phyloP scores from a whole-genome alignment of 2,113 vertebrate genomes.

The Gymnorhina tibicen region DNA sequence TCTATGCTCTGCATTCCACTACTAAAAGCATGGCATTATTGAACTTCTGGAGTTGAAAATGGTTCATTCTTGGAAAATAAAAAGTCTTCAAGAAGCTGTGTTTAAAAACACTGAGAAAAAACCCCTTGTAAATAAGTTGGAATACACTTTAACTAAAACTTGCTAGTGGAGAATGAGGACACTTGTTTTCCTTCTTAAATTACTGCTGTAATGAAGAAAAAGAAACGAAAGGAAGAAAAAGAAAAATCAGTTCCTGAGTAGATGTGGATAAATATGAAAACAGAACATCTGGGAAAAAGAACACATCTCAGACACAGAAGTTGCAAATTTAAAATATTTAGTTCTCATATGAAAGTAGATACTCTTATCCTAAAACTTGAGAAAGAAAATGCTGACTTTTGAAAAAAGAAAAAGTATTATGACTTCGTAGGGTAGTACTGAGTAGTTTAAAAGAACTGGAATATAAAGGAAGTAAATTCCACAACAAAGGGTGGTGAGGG shows the following conservation, averaged over 20 bases:
- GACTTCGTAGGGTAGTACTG: neutral
- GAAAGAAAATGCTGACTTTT: neutral
- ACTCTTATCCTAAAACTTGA: neutral
- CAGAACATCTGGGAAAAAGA: neutral
- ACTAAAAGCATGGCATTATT: neutral
- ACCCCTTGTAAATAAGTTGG: neutral
- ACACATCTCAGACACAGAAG: neutral
- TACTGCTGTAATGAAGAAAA: constrained; percentile 23
- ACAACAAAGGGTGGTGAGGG: neutral
- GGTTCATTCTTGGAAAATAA: neutral
- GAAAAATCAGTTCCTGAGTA: neutral
- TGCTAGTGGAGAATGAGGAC: neutral
- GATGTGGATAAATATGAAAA: neutral
- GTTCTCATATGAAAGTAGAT: neutral
- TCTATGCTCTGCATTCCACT: neutral
- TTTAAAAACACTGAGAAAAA: neutral
- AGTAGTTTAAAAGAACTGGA: neutral
- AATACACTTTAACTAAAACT: constrained; percentile 27
- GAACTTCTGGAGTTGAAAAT: neutral
- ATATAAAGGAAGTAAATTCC: neutral
- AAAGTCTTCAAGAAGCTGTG: neutral
- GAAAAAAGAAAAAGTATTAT: neutral
- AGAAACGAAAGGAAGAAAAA: neutral
- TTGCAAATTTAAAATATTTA: neutral
- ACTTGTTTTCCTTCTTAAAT: neutral